Evolutionary conservation across 2,888 invertebrate species (phyloP), one percentile per base, ranked within the genome.

Genomic region (Drosophila atroscutellata): DNA sequence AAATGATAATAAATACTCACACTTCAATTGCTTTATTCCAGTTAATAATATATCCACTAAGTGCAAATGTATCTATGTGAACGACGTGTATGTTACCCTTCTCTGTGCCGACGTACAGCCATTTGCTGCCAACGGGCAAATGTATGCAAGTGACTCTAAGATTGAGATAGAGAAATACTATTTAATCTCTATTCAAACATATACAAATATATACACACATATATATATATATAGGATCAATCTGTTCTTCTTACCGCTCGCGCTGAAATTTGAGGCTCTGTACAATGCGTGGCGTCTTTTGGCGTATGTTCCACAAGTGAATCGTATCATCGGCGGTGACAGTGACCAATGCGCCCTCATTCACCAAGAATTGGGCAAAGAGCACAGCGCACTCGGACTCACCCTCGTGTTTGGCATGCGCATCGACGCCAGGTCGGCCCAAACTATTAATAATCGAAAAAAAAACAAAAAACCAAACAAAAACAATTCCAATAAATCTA

Each of bases 1-100:
- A 20, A 42, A 20, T 13, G 6, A 42, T 20, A 20, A 7, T 20
- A 20, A 15, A 34, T 49, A 97, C 98, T 97, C 94, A 99, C 99
- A 99, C 95, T 96, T 99, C 99, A 94, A 99, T 99, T 91, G 99
- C 98, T 95, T 99, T 99, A 95, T 99, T 99, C 99, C 99, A 99
- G 95, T 99, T 99, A 95, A 99, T 98, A 94, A 99, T 96, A 94
- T 99, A 99, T 80, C 99, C 99, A 92, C 99, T 99, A 90, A 99
- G 95, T 91, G 96, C 95, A 94, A 99, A 99, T 89, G 97, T 96
- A 94, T 99, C 99, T 90, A 99, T 96, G 94, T 99, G 97, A 92
- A 99, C 97, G 83, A 99, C 96, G 94, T 99, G 99, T 91, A 99
- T 97, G 94, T 99, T 99, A 81, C 99, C 99, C 87, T 97, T 95